These are phyloP conservation scores for Paramormyrops kingsleyae DNA, from an alignment of 2,113 vertebrate species.

Conservation along the genomic window DNA sequence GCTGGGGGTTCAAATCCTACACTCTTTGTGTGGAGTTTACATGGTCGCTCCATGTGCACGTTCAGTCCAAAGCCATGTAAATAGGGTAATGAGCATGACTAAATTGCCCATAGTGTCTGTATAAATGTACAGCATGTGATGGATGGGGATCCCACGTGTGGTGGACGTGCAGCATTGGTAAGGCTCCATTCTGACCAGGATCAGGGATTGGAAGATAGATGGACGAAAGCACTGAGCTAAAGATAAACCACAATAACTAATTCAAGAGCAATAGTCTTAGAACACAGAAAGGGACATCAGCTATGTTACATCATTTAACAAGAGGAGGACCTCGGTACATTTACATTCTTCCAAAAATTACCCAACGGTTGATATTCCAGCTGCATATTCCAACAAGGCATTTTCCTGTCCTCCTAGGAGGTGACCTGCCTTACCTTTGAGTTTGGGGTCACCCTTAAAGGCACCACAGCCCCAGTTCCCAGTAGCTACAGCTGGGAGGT, in stretches of 20 bases:
- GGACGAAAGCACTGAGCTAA: not conserved
- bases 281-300: not conserved
- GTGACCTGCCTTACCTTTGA: constrained; percentile 54
- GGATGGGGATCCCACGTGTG: not conserved
- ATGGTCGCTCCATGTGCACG: not conserved
- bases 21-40: not conserved
- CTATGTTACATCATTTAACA: not conserved
- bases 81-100: not conserved
- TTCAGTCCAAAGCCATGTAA: not conserved
- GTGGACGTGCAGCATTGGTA: not conserved
- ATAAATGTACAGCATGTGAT: not conserved
- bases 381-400: not conserved
- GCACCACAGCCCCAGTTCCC: constrained; percentile 66
- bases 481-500: constrained; percentile 48
- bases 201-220: not conserved
- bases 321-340: not conserved
- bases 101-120: not conserved
- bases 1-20: not conserved
- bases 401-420: not conserved
- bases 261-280: not conserved
- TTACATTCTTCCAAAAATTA: not conserved
- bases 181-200: not conserved
- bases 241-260: not conserved
- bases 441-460: constrained; percentile 53
- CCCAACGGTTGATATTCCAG: not conserved